phyloP scores from a whole-genome alignment of 2,113 vertebrate genomes.

The Cinclus cinclus region DNA sequence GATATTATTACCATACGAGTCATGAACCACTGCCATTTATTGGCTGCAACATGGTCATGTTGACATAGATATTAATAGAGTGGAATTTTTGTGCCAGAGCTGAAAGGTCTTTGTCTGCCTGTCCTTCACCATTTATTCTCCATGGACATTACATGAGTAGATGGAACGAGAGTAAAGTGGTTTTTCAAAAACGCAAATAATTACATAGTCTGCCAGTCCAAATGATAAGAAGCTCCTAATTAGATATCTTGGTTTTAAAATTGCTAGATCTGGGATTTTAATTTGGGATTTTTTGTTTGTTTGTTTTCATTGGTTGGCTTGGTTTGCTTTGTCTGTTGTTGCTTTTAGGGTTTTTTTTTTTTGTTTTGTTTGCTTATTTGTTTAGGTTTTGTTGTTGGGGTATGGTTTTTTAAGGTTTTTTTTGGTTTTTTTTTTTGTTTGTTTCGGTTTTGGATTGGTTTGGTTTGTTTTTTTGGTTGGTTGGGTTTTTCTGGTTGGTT shows the following conservation, averaged over 20 bases:
- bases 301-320: neutral
- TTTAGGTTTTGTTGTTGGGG: neutral
- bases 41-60: neutral
- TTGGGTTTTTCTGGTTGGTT: too few relatives aligned
- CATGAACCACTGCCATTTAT: neutral
- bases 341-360: neutral
- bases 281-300: neutral
- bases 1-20: neutral
- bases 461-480: too few relatives aligned
- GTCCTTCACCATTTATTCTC: neutral
- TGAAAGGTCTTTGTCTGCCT: neutral
- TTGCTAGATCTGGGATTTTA: neutral
- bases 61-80: neutral
- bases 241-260: neutral
- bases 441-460: neutral
- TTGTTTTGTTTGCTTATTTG: neutral
- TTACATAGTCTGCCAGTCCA: neutral
- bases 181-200: neutral
- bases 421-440: neutral
- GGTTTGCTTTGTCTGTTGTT: neutral
- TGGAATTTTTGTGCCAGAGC: neutral
- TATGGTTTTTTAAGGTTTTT: neutral
- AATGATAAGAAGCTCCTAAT: neutral
- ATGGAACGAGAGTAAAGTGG: neutral
- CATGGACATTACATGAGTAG: rapidly evolving